Evolutionary conservation across 2,888 invertebrate species (phyloP), one percentile per base, ranked within the genome.

Genomic region (Leptarthrus brevirostris): DNA sequence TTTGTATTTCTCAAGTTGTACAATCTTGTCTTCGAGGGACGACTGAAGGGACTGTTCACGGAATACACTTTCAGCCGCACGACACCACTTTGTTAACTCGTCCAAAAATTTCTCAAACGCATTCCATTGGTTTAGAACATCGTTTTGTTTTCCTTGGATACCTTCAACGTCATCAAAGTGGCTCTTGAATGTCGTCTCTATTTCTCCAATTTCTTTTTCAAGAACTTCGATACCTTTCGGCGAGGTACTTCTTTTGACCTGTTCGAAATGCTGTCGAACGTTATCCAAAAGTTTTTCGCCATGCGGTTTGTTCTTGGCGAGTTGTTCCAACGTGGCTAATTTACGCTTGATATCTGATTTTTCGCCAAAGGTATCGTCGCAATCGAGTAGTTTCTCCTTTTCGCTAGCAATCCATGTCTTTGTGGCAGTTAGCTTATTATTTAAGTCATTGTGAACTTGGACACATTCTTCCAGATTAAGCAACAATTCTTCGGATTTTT

Each of bases 381-480:
- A 93, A 74, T 94, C 92, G 6, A 90, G 86, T 5, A 96, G 83
- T 81, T 93, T 93, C 77, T 95, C 94, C 72, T 90, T 91, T 84
- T 95, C 93, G 10, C 89, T 87, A 14, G 89, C 89, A 47, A 96
- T 86, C 94, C 96, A 96, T 79, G 94, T 92, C 80, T 91, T 92
- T 80, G 93, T 93, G 44, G 90, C 88, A 78, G 92, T 90, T 72
- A 93, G 89, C 58, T 91, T 88, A 71, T 90, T 88, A 78, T 93
- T 93, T 74, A 95, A 90, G 75, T 92, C 90, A 81, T 91, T 91
- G 81, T 97, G 97, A 78, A 92, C 92, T 77, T 93, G 92, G 0
- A 95, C 95, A 81, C 95, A 94, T 72, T 91, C 91, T 79, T 95
- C 95, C 72, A 97, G 87, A 82, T 94, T 94, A 71, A 91, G 90